These are phyloP conservation scores for Meandrusa payeni DNA, from an alignment of 2,888 invertebrate genomes.

Conservation along the genomic window DNA sequence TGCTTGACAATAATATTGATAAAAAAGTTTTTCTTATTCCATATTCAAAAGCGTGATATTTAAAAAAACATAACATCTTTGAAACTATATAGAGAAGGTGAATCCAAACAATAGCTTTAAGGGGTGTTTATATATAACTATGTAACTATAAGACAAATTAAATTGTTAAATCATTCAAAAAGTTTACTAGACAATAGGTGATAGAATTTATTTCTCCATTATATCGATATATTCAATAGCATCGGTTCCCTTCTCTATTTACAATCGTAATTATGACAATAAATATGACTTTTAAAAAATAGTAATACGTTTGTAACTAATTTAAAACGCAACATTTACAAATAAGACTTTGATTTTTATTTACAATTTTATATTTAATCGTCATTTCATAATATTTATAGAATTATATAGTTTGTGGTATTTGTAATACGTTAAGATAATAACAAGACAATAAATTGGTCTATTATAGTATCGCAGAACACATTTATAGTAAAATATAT, in stretches of 20 bases:
- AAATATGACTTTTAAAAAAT: constrained; percentile 14
- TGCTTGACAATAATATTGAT: constrained; percentile 49
- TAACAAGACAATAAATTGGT: constrained; percentile 15
- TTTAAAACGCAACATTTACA: constrained; percentile 22
- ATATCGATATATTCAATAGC: constrained; percentile 7
- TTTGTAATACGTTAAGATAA: constrained; percentile 2
- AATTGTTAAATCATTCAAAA: no score
- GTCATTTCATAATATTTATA: background rate
- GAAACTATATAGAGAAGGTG: no score
- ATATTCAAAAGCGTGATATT: no score
- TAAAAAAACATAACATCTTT: no score
- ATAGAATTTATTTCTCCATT: no score
- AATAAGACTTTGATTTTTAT: constrained; percentile 3
- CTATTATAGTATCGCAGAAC: constrained; percentile 3
- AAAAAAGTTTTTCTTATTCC: no score
- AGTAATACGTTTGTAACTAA: constrained; percentile 15
- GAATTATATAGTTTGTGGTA: constrained; percentile 4
- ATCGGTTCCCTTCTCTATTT: constrained; percentile 2
- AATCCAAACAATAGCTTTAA: no score
- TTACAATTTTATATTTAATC: constrained; percentile 4
- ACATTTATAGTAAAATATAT: constrained; percentile 11
- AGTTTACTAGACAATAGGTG: no score
- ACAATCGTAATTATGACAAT: constrained; percentile 21
- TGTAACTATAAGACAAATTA: no score
- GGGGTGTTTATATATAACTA: no score